Evolutionary conservation across 2,888 invertebrate species (phyloP).

Genomic region (Sepioteuthis lessoniana): DNA sequence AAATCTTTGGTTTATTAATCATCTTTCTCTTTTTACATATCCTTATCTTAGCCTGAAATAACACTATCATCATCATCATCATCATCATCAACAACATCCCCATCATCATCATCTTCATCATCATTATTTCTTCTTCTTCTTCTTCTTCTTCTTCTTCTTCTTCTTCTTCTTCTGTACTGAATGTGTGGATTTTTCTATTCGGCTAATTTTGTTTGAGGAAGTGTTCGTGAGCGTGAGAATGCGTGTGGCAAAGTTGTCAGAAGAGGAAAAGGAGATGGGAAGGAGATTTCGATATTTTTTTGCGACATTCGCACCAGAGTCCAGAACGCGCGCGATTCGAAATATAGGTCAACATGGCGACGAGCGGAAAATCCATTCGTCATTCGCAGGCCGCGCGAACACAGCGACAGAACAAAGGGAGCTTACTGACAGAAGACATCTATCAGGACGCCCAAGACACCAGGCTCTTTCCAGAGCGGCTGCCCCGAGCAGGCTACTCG

Average conservation of each 20-base stretch:
- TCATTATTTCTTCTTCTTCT: not conserved
- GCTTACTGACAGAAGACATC: slow-evolving; percentile 15
- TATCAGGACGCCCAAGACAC: slow-evolving; percentile 23
- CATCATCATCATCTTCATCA: not conserved
- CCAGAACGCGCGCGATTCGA: slow-evolving; percentile 33
- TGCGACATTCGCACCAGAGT: slow-evolving; percentile 33
- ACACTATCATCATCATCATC: not conserved
- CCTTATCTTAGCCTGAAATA: not conserved
- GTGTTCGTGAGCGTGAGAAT: not conserved
- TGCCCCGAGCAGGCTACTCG: slow-evolving; percentile 33
- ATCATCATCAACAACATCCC: not conserved
- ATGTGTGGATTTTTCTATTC: not conserved
- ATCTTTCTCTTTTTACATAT: slow-evolving; percentile 23
- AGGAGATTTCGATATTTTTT: not conserved
- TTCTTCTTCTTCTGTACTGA: not conserved
- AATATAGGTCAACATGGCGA: slow-evolving; percentile 1
- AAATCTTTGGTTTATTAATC: not conserved
- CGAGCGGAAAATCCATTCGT: slow-evolving; percentile 33
- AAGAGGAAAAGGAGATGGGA: not conserved
- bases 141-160: too few species aligned
- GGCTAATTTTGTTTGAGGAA: not conserved
- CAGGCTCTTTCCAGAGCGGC: slow-evolving; percentile 33
- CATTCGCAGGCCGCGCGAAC: not conserved
- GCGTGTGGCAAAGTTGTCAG: not conserved
- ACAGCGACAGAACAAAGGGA: slow-evolving; percentile 13